Base-by-base conservation (phyloP, 30 jellyfish, hydroid and myxozoan species). In the Aurelia aurita region DNA sequence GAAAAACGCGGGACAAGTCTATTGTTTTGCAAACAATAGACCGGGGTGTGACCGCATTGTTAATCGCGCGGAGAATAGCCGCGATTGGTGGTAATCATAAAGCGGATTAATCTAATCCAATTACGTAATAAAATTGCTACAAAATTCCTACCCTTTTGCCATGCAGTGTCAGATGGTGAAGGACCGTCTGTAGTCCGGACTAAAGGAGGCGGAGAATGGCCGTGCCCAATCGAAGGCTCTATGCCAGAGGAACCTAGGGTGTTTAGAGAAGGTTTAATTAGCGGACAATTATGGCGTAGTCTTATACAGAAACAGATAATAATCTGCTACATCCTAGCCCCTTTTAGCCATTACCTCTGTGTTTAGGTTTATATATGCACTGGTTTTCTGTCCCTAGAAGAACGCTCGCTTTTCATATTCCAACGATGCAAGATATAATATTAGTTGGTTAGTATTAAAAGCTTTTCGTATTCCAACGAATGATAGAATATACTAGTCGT, bases 141-240 rank as follows among this genome's bases (percentile, higher is more conserved):
- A 83, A 68, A 64, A 60, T 71, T 79, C 97, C 97, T 89, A 89
- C 97, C 97, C 97, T 80, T 89, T 59, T 60, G 97, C 97, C 97
- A 89, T 59, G 97, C 58, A 49, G 63, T 89, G 97, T 80, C 93
- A 83, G 93, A 83, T 60, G 97, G 91, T 54, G 51, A 73, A 47
- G 90, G 93, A 19, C 51, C 62, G 74, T 58, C 90, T 61, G 88
- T 63, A 51, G 88, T 76, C 51, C 60, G 73, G 85, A 58, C 67
- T 47, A 86, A 53, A 35, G 97, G 96, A 39, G 79, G 88, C 31
- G 58, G 32, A 13, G 92, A 80, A 34, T 72, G 84, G 83, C 85
- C 83, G 77, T 47, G 71, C 34, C 72, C 90, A 60, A 86, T 80
- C 83, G 96, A 77, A 16, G 85, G 88, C 89, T 70, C 97, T 34